phyloP scores from a whole-genome alignment of 1,140 invertebrate genomes.

The Philopotamus ludificatus region DNA sequence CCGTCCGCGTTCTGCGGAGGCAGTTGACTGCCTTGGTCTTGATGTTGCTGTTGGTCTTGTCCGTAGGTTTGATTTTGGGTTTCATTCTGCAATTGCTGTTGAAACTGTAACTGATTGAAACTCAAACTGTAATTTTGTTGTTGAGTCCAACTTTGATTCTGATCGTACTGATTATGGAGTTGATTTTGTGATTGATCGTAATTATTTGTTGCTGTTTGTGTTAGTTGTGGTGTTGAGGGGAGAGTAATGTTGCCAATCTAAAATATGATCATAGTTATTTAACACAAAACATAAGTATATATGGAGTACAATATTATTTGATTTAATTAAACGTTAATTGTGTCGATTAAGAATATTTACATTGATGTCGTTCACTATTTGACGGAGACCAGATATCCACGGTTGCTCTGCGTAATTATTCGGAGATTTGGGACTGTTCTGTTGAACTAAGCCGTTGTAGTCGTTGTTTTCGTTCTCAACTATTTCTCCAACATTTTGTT shows the following conservation, averaged over 20 bases:
- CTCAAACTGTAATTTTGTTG: slow-evolving; percentile 51
- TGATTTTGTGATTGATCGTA: slow-evolving; percentile 20
- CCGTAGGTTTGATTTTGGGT: slow-evolving; percentile 31
- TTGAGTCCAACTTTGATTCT: slow-evolving; percentile 45
- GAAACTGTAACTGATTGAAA: slow-evolving; percentile 43
- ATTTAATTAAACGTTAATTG: neutral
- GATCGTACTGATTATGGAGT: slow-evolving; percentile 23
- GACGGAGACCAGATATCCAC: slow-evolving; percentile 54
- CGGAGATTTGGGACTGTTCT: neutral
- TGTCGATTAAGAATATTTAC: slow-evolving; percentile 29
- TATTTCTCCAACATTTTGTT: slow-evolving; percentile 45
- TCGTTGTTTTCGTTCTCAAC: slow-evolving; percentile 33
- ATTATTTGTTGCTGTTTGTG: slow-evolving; percentile 19
- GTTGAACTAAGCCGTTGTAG: slow-evolving; percentile 41
- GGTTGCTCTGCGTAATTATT: slow-evolving; percentile 49
- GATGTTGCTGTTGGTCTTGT: slow-evolving; percentile 25
- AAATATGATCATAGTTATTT: neutral
- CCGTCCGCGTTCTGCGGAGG: slow-evolving; percentile 25
- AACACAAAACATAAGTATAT: neutral
- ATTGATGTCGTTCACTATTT: slow-evolving; percentile 48
- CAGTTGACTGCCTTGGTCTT: slow-evolving; percentile 27
- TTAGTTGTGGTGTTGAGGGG: slow-evolving; percentile 14
- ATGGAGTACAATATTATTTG: neutral
- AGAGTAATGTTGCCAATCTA: slow-evolving; percentile 4
- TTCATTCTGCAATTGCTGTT: slow-evolving; percentile 11